These are phyloP conservation scores for Morpho achilles DNA, from an alignment of 2,888 invertebrate species.

Conservation along the genomic window DNA sequence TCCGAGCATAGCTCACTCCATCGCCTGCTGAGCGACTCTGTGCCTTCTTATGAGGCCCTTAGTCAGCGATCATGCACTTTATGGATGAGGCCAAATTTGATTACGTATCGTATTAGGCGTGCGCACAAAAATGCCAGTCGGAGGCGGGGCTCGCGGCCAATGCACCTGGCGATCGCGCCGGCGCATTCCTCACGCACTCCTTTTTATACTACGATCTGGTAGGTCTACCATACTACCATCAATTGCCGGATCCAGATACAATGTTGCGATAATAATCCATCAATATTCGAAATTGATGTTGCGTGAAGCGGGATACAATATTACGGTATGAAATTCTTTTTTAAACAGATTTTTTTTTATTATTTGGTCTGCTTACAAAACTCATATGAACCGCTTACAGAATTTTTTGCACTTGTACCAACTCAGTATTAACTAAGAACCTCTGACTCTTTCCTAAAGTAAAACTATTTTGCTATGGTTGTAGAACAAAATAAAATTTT, in stretches of 20 bases:
- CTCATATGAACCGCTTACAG: too few species aligned
- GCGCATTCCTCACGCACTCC: constrained; percentile 77
- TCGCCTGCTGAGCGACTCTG: too few species aligned
- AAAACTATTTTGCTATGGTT: too few species aligned
- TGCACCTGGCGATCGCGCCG: constrained; percentile 70
- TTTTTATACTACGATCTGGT: constrained; percentile 64
- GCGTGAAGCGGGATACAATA: constrained; percentile 21
- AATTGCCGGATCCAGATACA: not conserved
- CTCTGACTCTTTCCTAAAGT: too few species aligned
- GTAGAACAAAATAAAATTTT: too few species aligned
- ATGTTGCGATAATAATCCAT: not conserved
- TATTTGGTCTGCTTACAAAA: too few species aligned
- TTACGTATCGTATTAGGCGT: constrained; percentile 52
- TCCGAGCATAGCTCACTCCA: too few species aligned
- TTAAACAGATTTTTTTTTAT: too few species aligned
- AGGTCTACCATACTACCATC: not conserved
- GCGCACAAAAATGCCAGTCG: constrained; percentile 66
- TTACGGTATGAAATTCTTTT: too few species aligned
- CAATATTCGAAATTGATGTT: constrained; percentile 27
- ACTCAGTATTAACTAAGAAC: too few species aligned
- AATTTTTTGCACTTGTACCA: too few species aligned
- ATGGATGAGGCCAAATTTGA: constrained; percentile 32
- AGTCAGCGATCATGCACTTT: not conserved
- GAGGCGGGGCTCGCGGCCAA: constrained; percentile 68
- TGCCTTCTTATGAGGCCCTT: too few species aligned